Evolutionary conservation across 2,113 vertebrate genomes (phyloP).

Genomic region (Pluvialis apricaria): DNA sequence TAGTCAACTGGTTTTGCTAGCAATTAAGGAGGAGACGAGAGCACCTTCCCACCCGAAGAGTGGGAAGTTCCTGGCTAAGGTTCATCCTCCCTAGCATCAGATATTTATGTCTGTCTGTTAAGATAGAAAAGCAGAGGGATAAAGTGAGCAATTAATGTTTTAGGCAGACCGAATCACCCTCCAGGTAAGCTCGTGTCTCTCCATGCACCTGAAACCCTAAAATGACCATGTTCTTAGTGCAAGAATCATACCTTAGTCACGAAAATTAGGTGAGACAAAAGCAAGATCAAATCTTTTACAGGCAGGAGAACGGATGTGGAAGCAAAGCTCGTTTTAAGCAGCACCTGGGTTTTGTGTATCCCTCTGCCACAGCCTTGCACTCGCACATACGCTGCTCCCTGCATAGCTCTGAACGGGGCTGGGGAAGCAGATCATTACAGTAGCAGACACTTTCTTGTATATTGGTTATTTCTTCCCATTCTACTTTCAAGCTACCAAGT

Average conservation of each 20-base stretch:
- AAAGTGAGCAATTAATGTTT: not conserved
- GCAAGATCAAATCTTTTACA: rapidly evolving
- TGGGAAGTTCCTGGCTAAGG: not conserved
- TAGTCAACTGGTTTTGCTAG: not conserved
- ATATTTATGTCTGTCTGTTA: not conserved
- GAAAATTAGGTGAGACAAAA: not conserved
- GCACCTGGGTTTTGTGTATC: not conserved
- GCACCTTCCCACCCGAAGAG: not conserved
- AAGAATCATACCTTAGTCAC: not conserved
- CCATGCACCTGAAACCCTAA: not conserved
- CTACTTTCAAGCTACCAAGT: not conserved
- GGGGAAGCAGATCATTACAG: not conserved
- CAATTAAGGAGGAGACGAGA: not conserved
- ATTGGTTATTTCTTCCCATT: not conserved
- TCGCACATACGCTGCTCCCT: rapidly evolving
- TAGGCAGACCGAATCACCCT: not conserved
- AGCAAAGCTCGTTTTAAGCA: not conserved
- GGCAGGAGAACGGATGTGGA: not conserved
- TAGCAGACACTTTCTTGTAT: rapidly evolving
- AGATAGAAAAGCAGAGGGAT: not conserved
- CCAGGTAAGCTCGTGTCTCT: not conserved
- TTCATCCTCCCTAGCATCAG: not conserved
- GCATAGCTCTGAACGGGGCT: rapidly evolving
- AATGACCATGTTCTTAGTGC: not conserved
- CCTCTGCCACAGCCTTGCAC: not conserved